Base-by-base conservation (phyloP, 30 jellyfish, hydroid and myxozoan genomes). In the Pseudorhiza aurosa region DNA sequence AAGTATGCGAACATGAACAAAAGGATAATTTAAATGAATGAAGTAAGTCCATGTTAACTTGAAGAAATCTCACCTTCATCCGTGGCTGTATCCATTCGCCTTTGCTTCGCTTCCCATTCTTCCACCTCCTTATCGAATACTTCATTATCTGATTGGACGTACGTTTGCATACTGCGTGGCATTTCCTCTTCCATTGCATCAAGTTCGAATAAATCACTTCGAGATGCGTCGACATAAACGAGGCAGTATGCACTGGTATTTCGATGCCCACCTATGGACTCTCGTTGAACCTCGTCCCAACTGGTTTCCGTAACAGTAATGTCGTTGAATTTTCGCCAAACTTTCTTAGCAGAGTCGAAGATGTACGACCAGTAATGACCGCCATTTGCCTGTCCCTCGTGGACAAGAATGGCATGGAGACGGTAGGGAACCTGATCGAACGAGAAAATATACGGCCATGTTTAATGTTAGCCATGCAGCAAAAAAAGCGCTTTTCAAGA, bases 311-410 rank as follows among this genome's bases (percentile, higher is more conserved):
- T 42, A n/a, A 83, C 95, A 14, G 75, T 49, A 5, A 83, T 58
- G 51, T 83, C 95, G 68, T 83, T 83, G 43, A 83, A 83, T 32
- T 83, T 83, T 21, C 77, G 78, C 95, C 95, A 83, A 4, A 35
- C 33, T 12, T 69, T 43, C 29, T 30, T 70, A 0, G 33, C 1
- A 6, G 88, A 29, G 30, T 83, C 88, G 84, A 63, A 70, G 22
- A 71, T 59, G 71, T 63, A 83, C 24, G 95, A 83, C 95, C 95
- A 83, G 32, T 83, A 83, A 49, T 83, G 95, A 5, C 95, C 95
- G 31, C 84, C 84, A 45, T 63, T 83, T 11, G 95, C 95, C 28
- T 83, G 95, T 11, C 95, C 95, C 46, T 83, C 95, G 78, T 83
- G 95, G 6, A 83, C 82, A 37, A 83, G 73, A 30, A 83, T 83